Evolutionary conservation across 1,140 invertebrate genomes (phyloP).

Genomic region (Neodiprion pinetum): DNA sequence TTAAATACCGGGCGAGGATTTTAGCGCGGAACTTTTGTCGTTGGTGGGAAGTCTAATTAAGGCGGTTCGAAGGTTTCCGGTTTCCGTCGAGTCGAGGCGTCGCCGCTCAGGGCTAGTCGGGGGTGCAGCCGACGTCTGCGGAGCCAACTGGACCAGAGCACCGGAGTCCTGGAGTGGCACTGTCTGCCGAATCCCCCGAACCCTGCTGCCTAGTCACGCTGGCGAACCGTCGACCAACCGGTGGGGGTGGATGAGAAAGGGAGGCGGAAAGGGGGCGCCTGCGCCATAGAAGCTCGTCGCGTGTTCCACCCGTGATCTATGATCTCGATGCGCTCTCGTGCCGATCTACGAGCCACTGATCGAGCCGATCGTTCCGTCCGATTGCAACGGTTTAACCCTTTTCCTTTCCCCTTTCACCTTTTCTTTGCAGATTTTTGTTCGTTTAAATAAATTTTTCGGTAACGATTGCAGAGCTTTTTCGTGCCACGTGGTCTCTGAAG

Average conservation of each 20-base stretch:
- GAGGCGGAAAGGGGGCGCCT: too few species aligned
- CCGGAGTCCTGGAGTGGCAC: constrained; percentile 3
- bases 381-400: too few species aligned
- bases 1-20: not conserved
- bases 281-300: too few species aligned
- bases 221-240: not conserved
- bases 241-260: not conserved
- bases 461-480: too few species aligned
- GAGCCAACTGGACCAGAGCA: not conserved
- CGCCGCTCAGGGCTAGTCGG: not conserved
- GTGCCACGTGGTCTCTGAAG: too few species aligned
- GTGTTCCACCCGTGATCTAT: too few species aligned
- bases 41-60: not conserved
- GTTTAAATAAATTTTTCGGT: too few species aligned
- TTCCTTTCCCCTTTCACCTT: not conserved
- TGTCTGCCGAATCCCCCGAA: not conserved
- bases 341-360: too few species aligned
- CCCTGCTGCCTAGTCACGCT: not conserved
- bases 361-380: too few species aligned
- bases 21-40: not conserved
- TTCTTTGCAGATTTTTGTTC: not conserved
- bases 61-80: not conserved
- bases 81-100: not conserved
- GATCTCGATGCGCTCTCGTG: too few species aligned
- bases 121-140: not conserved